Evolutionary conservation across 2,888 invertebrate genomes (phyloP).

Genomic region (Leptogaster cylindrica): DNA sequence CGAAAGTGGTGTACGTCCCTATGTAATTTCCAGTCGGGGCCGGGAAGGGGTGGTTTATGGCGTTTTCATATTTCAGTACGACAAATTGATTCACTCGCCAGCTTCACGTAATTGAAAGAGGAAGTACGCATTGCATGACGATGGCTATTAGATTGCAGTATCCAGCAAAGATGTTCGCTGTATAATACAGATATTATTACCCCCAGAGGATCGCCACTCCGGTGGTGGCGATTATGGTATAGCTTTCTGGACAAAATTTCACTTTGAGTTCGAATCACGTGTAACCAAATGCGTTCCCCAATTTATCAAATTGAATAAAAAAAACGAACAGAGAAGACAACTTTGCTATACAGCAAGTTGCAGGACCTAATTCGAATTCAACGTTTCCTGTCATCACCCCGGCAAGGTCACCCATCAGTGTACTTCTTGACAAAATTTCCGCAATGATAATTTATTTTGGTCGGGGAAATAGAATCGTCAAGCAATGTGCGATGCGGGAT

Average conservation of each 20-base stretch:
- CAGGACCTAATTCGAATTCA: too few relatives aligned
- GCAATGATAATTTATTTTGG: slow-evolving; percentile 30
- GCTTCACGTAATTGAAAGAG: neutral
- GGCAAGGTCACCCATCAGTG: neutral
- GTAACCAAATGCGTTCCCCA: neutral
- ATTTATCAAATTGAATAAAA: slow-evolving; percentile 29
- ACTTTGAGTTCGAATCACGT: slow-evolving; percentile 14
- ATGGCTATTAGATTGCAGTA: neutral
- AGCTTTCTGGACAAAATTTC: too few relatives aligned
- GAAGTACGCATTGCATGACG: neutral
- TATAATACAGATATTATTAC: neutral
- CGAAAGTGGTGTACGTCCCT: neutral
- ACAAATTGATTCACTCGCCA: slow-evolving; percentile 19
- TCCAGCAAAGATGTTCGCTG: neutral
- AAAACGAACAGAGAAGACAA: neutral
- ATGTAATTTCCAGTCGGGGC: slow-evolving; percentile 1
- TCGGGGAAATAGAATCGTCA: slow-evolving; percentile 24
- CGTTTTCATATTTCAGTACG: slow-evolving; percentile 18
- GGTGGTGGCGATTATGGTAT: too few relatives aligned
- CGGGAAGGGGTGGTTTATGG: slow-evolving; percentile 8
- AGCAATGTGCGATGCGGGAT: slow-evolving; percentile 1
- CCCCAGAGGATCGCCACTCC: too few relatives aligned
- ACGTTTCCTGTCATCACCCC: too few relatives aligned
- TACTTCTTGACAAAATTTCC: slow-evolving; percentile 30
- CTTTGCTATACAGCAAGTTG: too few relatives aligned